Evolutionary conservation across 1,140 invertebrate species (phyloP).

Genomic region (Marisa cornuarietis): DNA sequence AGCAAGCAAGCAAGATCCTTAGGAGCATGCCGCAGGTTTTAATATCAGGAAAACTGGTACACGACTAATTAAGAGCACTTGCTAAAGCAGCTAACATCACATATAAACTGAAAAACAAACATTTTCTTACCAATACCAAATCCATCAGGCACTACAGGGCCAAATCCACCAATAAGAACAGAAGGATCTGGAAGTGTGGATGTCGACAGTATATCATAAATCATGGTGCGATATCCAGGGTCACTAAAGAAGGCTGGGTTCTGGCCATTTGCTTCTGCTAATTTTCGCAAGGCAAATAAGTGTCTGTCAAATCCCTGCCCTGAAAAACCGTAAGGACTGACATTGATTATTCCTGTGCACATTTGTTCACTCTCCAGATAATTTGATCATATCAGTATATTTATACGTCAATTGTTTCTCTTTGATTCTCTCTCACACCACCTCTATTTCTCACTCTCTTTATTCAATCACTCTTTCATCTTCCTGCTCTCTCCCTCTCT

Average conservation of each 20-base stretch:
- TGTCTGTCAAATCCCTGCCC: slow-evolving; percentile 96
- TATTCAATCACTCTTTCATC: no score
- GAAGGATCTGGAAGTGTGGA: slow-evolving; percentile 91
- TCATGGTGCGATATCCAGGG: slow-evolving; percentile 82
- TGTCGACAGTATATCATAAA: slow-evolving; percentile 93
- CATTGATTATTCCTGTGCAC: no score
- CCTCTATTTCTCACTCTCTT: no score
- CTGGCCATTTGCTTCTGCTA: slow-evolving; percentile 71
- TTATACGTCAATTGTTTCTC: no score
- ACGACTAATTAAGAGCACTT: neutral
- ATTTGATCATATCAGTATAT: no score
- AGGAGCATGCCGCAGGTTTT: neutral
- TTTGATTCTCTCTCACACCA: no score
- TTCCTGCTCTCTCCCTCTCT: no score
- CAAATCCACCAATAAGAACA: slow-evolving; percentile 91
- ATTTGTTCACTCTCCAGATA: no score
- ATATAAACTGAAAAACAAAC: neutral
- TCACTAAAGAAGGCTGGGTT: slow-evolving; percentile 81
- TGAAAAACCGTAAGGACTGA: slow-evolving; percentile 44
- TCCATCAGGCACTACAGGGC: slow-evolving; percentile 89
- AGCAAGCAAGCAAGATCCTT: neutral
- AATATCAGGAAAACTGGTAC: neutral
- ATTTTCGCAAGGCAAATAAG: slow-evolving; percentile 81
- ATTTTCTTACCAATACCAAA: slow-evolving; percentile 83
- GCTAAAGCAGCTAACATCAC: neutral